Base-by-base conservation (phyloP, 2,888 invertebrate species). In the Lasius fuliginosus region DNA sequence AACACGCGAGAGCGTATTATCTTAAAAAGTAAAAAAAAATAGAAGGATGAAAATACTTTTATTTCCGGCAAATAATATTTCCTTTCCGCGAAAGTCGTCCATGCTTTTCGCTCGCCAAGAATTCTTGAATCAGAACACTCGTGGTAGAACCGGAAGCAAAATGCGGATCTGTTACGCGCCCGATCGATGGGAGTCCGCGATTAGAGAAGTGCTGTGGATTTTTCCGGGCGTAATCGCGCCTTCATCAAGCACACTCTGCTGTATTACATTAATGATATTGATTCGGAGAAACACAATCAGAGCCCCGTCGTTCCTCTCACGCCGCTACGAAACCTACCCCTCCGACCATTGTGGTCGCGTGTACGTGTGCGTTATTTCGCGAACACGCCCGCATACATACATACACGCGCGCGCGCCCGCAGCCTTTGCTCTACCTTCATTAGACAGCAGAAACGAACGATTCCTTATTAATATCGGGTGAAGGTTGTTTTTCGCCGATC, bases 181-280 rank as follows among this genome's bases (percentile, higher is more conserved):
- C 60, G 73, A 79, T 79, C 79, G 79, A 79, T 79, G 42, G 71
- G 46, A 49, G 33, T 42, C 30, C 53, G n/a, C 87, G 89, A 88
- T 86, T 88, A 90, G 83, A 77, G 82, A 86, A 87, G 74, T 68
- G 82, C 68, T 23, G 73, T n/a, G 85, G 65, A 87, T 82, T 83
- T 82, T 85, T 65, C 86, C 79, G 68, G 53, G 68, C 82, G 89
- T 88, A 92, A 91, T 91, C 92, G 90, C 88, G 90, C 88, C 91
- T 91, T 93, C 91, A 93, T 94, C 93, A 91, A 90, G 90, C 92
- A 91, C 91, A 93, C 92, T 93, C 93, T 90, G 92, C 93, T 94
- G 94, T 91, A 94, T 94, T 91, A 90, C 94, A 94, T 94, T 94
- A 94, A 94, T 92, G 93, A 94, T 94, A 94, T 94, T 92, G 93